Evolutionary conservation across 2,797 vertebrate genomes (phyloP), one percentile per base, ranked within the genome.

Genomic region (Sebastiscus albofasciatus): DNA sequence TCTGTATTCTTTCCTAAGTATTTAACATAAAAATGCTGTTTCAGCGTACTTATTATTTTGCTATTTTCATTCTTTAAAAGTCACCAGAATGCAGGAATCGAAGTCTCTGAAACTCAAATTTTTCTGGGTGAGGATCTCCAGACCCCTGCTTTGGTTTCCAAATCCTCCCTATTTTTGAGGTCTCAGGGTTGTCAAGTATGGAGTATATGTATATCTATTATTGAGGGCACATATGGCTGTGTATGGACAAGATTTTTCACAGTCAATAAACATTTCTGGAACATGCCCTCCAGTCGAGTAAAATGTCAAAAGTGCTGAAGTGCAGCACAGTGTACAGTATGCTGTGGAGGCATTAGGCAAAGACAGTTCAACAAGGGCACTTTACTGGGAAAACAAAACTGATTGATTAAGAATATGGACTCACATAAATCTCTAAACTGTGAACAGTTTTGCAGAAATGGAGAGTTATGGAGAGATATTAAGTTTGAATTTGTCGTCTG

Each of bases 401-500:
- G 84, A 84, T 86, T 52, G 60, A 89, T 84, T 74, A 49, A 52
- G 54, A 72, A 80, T n/a, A 74, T 69, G 70, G 81, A 84, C 69
- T 59, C 36, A 59, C 31, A 87, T 81, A 54, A 61, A 85, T 87
- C 75, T 71, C 65, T 52, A 55, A 75, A 83, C 39, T 75, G 66
- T 67, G 77, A 77, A 71, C 56, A 14, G 67, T 70, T 81, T 36
- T 76, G 60, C 56, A 72, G 64, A 80, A 84, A 85, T 56, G 5
- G 58, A 80, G 76, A 83, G 75, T 89, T 90, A 90, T 86, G 75
- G 76, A 68, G 73, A 70, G 76, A 73, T 84, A 86, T 86, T 81
- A 75, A 79, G 59, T 78, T 56, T 55, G 55, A 81, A 88, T 91
- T 90, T 88, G 80, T 82, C 72, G 1, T 79, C 79, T 91, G 90